Conservation (phyloP, 2,113 vertebrate genomes). For the Alosa alosa region DNA sequence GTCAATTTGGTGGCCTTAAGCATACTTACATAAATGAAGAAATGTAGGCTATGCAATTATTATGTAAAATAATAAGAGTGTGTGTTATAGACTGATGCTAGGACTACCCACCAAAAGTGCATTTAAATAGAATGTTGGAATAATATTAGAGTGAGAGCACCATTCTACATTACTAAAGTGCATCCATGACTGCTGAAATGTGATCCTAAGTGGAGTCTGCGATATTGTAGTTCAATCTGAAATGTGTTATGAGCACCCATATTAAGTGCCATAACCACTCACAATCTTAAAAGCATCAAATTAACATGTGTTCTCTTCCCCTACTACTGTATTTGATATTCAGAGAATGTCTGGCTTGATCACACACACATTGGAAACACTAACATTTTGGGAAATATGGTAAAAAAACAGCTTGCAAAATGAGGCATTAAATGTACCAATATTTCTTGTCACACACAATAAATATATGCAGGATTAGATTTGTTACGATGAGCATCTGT, state of each 20-base stretch:
- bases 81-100: not conserved
- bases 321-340: not conserved
- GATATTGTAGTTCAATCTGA: not conserved
- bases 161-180: not conserved
- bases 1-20: not conserved
- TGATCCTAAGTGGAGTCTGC: not conserved
- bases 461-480: constrained; percentile 2
- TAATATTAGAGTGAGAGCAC: not conserved
- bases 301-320: not conserved
- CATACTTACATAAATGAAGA: not conserved
- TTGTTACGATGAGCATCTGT: not conserved
- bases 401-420: not conserved
- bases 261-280: not conserved
- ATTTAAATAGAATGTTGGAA: not conserved
- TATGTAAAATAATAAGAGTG: not conserved
- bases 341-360: not conserved
- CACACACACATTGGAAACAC: not conserved
- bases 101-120: not conserved
- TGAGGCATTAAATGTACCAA: not conserved
- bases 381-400: not conserved
- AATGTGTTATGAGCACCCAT: not conserved
- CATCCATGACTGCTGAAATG: not conserved
- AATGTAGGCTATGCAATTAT: not conserved
- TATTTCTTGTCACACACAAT: not conserved
- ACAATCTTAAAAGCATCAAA: not conserved